phyloP scores from a whole-genome alignment of 2,113 vertebrate species.

The Heloderma charlesbogerti region DNA sequence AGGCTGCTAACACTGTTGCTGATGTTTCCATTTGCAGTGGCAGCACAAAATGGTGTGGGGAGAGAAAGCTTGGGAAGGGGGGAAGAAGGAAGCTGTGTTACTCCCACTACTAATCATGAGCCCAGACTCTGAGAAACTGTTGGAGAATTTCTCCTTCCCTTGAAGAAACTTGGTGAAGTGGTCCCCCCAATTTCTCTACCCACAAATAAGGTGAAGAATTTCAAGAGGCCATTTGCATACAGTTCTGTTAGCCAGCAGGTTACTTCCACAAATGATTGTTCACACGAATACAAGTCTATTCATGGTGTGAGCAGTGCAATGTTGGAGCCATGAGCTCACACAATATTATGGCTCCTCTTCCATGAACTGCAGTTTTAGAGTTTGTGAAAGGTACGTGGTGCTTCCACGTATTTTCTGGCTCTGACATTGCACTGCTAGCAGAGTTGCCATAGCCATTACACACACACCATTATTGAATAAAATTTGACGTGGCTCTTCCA shows the following conservation, averaged over 20 bases:
- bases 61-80: background rate
- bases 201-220: background rate
- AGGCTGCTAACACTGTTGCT: background rate
- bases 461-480: background rate
- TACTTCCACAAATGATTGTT: background rate
- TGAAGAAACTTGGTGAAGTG: background rate
- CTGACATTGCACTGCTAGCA: background rate
- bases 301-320: background rate
- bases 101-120: no score
- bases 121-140: background rate
- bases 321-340: background rate
- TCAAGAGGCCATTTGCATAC: background rate
- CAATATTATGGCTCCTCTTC: background rate
- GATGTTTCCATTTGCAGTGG: no score
- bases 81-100: no score
- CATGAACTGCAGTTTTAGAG: background rate
- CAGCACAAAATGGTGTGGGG: no score
- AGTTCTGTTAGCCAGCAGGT: background rate
- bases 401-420: background rate
- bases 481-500: background rate
- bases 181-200: background rate
- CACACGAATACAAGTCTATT: background rate
- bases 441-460: background rate
- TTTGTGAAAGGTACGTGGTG: background rate
- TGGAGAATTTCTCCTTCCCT: background rate